Evolutionary conservation across 2,113 vertebrate genomes (phyloP), one percentile per base, ranked within the genome.

Genomic region (Lichenostomus cassidix): DNA sequence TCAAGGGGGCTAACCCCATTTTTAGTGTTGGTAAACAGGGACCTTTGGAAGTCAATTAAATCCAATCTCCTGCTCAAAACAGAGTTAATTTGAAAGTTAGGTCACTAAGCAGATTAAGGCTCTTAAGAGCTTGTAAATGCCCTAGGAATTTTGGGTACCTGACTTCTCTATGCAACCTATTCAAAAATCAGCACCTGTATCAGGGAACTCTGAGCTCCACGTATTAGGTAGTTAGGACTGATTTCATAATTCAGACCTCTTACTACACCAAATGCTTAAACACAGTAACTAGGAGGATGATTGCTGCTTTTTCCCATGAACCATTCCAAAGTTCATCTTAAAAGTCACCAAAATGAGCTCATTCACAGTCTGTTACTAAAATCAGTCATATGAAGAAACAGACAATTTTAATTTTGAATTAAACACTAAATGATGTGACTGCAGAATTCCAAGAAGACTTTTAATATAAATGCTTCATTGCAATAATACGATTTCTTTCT

Each of bases 121-220:
- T 85, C 50, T 94, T 69, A 73, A 37, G 25, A 62, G 17, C 39
- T 77, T 85, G 22, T 28, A 73, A 85, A 69, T 20, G 24, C 16
- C 11, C 33, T 18, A 47, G 15, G 49, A 89, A 59, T 75, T 87
- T 68, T 79, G 80, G 44, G 49, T 49, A 52, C 17, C 27, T 56
- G 44, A 79, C 27, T 23, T 84, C 42, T 24, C 46, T 71, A 24
- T 11, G 70, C 8, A 87, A 65, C 18, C n/a, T 50, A 29, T 23
- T 83, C 3, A 73, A 49, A 65, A 69, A 20, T 0, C 76, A 10
- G 14, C 39, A 63, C 8, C 17, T 49, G 0, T 3, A 65, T 11
- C 11, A 56, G n/a, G 53, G 31, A 76, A 52, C 24, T 44, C 85
- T 56, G 24, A 80, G 55, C 10, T 50, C 19, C 31, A 53, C 11